Evolutionary conservation across 2,888 invertebrate genomes (phyloP), one percentile per base, ranked within the genome.

Genomic region (Lydus trimaculatus): DNA sequence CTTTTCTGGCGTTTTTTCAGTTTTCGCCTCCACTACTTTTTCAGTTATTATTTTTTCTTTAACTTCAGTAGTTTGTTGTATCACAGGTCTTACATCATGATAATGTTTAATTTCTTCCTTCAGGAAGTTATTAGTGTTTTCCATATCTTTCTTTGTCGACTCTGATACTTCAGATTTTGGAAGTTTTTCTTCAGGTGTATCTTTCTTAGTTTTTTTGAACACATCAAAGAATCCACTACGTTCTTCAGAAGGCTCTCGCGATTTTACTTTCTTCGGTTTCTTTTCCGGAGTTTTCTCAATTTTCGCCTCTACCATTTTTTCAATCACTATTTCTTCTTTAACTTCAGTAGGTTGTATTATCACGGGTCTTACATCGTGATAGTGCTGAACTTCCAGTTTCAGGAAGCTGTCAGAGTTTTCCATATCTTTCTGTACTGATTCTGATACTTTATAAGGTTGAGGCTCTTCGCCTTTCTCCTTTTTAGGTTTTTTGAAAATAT

Each of bases 61-160:
- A 39, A 39, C 31, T 60, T 58, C n/a, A n/a, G n/a, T 52, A 15
- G 11, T 8, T n/a, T 43, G 5, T 9, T 25, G 11, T 61, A 65
- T 60, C 1, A 68, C 20, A 17, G 76, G 77, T 39, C 66, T 70
- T 36, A 74, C 75, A 61, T 79, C 78, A 58, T 77, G 70, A 58
- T 77, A 79, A 62, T 67, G 69, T 8, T 71, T 61, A 63, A 78
- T 64, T 73, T 79, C 79, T 43, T 69, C 67, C 61, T 67, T 66
- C 11, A 79, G 59, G 56, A 80, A 80, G 15, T 56, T 56, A 13
- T 72, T 72, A 7, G 74, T 72, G 13, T 76, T 61, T 59, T 73
- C 67, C 67, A 78, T 78, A 66, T 75, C 62, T 39, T 74, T 66
- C 8, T 72, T 25, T 31, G 66, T 48, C 23, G 58, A 69, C 25